These are phyloP conservation scores for Lepidothrix coronata DNA, from an alignment of 2,113 vertebrate genomes.

Conservation along the genomic window DNA sequence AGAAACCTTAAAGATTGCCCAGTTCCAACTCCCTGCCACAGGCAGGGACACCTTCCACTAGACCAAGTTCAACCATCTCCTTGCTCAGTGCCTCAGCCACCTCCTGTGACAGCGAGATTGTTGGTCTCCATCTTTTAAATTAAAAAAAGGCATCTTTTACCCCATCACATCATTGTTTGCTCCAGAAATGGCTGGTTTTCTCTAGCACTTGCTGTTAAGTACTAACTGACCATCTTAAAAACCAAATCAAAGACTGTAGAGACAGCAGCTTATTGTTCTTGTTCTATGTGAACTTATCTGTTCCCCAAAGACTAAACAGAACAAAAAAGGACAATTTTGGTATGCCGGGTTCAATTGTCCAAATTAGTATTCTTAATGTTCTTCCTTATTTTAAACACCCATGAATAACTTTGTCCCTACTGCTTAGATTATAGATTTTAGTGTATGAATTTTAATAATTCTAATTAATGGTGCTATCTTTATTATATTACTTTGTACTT, in stretches of 20 bases:
- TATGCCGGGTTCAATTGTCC: not conserved
- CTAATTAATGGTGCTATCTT: not conserved
- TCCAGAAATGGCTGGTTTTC: not conserved
- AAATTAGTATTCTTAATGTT: slow-evolving; percentile 8
- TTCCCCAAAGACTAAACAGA: not conserved
- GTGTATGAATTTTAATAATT: slow-evolving; percentile 26
- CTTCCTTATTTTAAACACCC: not conserved
- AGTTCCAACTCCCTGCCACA: not conserved
- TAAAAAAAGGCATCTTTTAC: not conserved
- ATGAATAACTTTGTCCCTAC: not conserved
- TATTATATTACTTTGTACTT: slow-evolving; percentile 29
- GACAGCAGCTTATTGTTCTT: not conserved
- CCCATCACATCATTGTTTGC: not conserved
- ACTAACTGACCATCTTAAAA: not conserved
- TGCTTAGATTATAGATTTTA: slow-evolving; percentile 32
- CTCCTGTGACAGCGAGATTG: rapidly evolving
- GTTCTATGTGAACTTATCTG: not conserved
- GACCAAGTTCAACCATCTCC: not conserved
- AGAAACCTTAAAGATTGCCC: not conserved
- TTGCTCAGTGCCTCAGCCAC: not conserved
- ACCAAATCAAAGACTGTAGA: not conserved
- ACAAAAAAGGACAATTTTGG: not conserved
- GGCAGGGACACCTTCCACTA: not conserved
- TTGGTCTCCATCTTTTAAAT: not conserved
- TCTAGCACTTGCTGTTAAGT: not conserved